These are phyloP conservation scores for Apistogramma diplotaenia DNA, from an alignment of 2,113 vertebrate species.

Conservation along the genomic window DNA sequence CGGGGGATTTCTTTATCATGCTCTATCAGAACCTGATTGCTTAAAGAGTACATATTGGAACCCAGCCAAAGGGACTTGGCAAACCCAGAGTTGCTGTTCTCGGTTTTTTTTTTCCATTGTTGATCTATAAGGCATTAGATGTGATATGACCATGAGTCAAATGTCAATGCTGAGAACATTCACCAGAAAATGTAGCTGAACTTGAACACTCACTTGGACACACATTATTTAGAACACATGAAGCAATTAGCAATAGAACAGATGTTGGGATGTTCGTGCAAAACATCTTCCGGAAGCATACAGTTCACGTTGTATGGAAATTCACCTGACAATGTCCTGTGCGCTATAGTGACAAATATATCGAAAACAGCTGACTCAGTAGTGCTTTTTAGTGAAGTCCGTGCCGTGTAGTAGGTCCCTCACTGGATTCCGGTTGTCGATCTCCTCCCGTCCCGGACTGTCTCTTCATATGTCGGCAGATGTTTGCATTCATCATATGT, in stretches of 20 bases:
- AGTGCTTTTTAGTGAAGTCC: background rate
- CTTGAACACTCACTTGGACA: background rate
- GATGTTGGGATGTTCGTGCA: too few relatives aligned
- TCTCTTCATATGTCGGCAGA: conserved; percentile 88
- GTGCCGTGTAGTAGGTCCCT: conserved; percentile 8
- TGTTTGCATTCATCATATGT: conserved; percentile 86
- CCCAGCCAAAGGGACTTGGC: background rate
- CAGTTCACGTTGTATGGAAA: background rate
- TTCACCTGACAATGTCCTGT: background rate
- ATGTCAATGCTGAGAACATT: background rate
- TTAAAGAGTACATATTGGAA: background rate
- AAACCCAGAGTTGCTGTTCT: background rate
- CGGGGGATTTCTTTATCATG: background rate
- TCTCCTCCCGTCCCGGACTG: conserved; percentile 59
- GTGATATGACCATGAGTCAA: background rate
- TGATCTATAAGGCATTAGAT: background rate
- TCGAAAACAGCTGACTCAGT: background rate
- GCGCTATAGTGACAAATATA: background rate
- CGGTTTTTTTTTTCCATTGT: background rate
- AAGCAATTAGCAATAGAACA: background rate
- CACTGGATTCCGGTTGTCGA: background rate
- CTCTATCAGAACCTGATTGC: background rate
- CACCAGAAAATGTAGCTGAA: background rate
- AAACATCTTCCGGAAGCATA: background rate
- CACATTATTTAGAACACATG: background rate